These are phyloP conservation scores for Pachycephala philippinensis DNA, from an alignment of 2,113 vertebrate genomes.

Conservation along the genomic window DNA sequence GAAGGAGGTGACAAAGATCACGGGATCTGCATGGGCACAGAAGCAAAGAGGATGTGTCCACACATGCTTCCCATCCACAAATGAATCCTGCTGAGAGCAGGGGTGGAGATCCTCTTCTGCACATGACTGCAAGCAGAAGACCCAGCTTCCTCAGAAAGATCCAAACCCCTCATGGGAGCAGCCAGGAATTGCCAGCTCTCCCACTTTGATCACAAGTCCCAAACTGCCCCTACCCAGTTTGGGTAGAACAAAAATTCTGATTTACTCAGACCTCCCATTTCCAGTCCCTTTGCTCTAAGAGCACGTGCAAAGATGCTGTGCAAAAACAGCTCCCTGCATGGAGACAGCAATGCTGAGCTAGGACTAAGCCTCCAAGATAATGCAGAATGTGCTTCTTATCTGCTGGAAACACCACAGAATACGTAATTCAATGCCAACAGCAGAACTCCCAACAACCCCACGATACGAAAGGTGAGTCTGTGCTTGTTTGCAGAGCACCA, in stretches of 20 bases:
- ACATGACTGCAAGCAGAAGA: not conserved
- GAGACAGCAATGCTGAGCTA: not conserved
- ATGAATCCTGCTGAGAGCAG: not conserved
- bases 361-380: not conserved
- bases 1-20: not conserved
- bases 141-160: not conserved
- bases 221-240: not conserved
- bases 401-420: not conserved
- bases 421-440: not conserved
- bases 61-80: not conserved
- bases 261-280: not conserved
- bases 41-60: not conserved
- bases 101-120: not conserved
- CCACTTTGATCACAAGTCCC: not conserved
- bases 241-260: not conserved
- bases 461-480: rapidly evolving
- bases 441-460: not conserved
- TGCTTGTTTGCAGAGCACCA: not conserved
- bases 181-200: not conserved
- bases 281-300: not conserved
- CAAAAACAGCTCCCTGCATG: not conserved
- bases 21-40: not conserved
- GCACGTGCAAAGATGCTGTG: not conserved
- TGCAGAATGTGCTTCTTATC: not conserved
- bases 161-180: not conserved